A percentile compares a stretch with the other conserved stretches of the same genome.
phyloP scores from a whole-genome alignment of 2,888 invertebrate species.

The Phlogophora meticulosa region DNA sequence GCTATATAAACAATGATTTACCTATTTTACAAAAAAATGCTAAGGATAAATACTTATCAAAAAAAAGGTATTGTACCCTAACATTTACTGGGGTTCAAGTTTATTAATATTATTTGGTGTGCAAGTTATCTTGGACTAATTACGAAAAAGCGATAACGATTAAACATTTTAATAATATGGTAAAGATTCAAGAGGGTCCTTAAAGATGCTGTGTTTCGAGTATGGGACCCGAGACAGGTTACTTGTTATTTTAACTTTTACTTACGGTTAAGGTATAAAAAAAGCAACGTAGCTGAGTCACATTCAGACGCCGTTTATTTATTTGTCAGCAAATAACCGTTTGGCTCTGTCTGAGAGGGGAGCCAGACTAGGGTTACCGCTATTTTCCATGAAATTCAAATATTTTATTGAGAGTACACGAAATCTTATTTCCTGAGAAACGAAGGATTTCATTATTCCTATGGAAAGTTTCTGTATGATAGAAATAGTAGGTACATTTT shows the following conservation, averaged over 20 bases:
- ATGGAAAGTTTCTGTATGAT: not conserved
- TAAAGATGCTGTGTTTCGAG: too few relatives aligned
- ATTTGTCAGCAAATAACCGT: constrained; percentile 38
- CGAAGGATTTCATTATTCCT: not conserved
- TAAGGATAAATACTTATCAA: not conserved
- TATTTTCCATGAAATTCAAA: not conserved
- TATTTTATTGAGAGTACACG: not conserved
- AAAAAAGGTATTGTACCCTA: not conserved
- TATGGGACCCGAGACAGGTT: not conserved
- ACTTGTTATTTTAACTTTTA: constrained; percentile 12
- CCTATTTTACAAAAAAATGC: too few relatives aligned
- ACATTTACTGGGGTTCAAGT: not conserved
- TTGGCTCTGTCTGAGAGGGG: constrained; percentile 41
- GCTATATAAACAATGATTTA: too few relatives aligned
- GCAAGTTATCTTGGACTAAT: not conserved
- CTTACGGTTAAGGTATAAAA: not conserved
- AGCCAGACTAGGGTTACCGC: constrained; percentile 41
- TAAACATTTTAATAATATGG: too few relatives aligned
- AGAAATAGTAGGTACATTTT: too few relatives aligned
- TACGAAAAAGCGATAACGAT: not conserved
- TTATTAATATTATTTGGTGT: too few relatives aligned
- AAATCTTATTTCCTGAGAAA: not conserved
- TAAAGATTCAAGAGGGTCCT: too few relatives aligned
- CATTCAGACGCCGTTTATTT: constrained; percentile 28
- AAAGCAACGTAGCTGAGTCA: constrained; percentile 44